Evolutionary conservation across 1,140 invertebrate genomes (phyloP).

Genomic region (Bradysia coprophila): DNA sequence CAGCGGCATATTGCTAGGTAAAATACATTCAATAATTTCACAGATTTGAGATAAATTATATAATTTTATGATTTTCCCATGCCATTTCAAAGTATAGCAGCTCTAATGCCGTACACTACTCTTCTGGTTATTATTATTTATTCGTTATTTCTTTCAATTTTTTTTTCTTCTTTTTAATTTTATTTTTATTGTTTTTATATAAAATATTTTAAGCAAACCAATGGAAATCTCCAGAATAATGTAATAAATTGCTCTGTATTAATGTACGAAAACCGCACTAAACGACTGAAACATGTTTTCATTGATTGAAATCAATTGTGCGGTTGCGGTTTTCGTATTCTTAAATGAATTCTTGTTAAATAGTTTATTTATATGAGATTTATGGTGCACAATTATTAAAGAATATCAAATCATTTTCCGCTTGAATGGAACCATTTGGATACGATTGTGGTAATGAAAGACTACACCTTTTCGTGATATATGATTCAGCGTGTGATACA

Average conservation of each 20-base stretch:
- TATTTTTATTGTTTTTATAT: background rate
- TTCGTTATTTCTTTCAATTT: background rate
- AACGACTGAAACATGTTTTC: background rate
- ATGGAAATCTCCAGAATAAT: background rate
- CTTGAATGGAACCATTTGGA: too few species aligned
- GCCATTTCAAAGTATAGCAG: background rate
- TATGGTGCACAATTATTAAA: too few species aligned
- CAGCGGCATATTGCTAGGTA: too few species aligned
- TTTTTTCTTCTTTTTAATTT: background rate
- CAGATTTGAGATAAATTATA: background rate
- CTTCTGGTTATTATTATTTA: background rate
- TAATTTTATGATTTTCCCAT: background rate
- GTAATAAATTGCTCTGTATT: background rate
- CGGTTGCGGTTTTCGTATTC: background rate
- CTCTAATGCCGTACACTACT: background rate
- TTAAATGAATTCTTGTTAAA: too few species aligned
- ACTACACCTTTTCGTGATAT: too few species aligned
- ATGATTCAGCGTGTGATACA: too few species aligned
- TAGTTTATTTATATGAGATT: too few species aligned
- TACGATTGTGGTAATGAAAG: too few species aligned
- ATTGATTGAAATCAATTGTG: background rate
- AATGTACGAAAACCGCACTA: too few species aligned
- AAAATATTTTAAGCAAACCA: background rate
- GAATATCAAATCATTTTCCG: too few species aligned
- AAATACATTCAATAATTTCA: background rate